phyloP scores from a whole-genome alignment of 2,113 vertebrate genomes.

The Cyanistes caeruleus region DNA sequence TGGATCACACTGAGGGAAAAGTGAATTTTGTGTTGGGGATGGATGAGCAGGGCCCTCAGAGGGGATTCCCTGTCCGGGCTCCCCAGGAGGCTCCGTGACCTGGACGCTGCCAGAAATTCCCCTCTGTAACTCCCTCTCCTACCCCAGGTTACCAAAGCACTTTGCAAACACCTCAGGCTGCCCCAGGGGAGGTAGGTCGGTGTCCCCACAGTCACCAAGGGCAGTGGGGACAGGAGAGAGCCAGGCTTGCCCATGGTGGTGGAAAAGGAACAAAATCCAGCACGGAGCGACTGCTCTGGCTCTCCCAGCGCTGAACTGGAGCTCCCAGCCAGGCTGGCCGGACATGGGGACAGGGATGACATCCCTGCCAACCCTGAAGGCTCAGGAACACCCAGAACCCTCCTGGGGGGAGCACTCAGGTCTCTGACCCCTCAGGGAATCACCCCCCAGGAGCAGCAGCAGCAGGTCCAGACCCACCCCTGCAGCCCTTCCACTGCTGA shows the following conservation, averaged over 20 bases:
- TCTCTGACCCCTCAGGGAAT: neutral
- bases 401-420: neutral
- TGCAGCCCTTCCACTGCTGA: fast-evolving
- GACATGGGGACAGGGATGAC: neutral
- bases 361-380: neutral
- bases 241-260: neutral
- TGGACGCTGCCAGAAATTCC: neutral
- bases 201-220: neutral
- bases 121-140: neutral
- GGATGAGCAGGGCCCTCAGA: neutral
- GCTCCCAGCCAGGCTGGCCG: neutral
- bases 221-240: neutral
- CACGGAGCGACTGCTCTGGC: fast-evolving
- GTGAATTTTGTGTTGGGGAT: neutral
- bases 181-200: slow-evolving; percentile 31
- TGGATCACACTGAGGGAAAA: slow-evolving; percentile 38
- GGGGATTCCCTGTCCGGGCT: neutral
- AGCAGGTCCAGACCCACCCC: neutral
- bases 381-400: neutral
- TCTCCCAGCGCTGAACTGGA: fast-evolving
- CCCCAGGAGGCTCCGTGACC: neutral
- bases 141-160: neutral
- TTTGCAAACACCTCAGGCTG: neutral
- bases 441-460: neutral
- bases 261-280: fast-evolving